Base-by-base conservation (phyloP, 2,113 vertebrate genomes). In the Anser cygnoides region DNA sequence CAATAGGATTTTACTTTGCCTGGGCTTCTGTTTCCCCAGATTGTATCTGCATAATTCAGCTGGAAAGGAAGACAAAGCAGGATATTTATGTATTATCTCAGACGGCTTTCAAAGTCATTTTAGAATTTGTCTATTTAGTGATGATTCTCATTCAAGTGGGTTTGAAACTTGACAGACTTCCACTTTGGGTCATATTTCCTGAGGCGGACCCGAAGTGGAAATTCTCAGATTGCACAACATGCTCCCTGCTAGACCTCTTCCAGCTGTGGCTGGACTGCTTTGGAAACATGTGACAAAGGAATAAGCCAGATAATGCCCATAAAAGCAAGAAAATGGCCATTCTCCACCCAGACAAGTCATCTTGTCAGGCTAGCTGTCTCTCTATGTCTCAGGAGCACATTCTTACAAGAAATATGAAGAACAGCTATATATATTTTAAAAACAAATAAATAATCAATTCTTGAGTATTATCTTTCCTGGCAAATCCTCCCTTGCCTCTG, bases 111-210 rank as follows among this genome's bases (percentile, higher is more conserved):
- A 93, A 94, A 90, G 44, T 43, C 6, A 63, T 72, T 90, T 91
- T 59, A 92, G 59, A 84, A 35, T 89, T 74, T 86, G 65, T 21
- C 59, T 59, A 19, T 44, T 94, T 84, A 46, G 46, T 16, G 50
- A 83, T 90, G 67, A 90, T 66, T 88, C 55, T 55, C 65, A 77
- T 89, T 93, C 68, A 79, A 96, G 59, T 73, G 71, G 85, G n/a
- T 86, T 83, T 94, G 79, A 96, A 94, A 89, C n/a, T 87, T 91
- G 92, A 75, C 84, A 84, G 80, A 39, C 46, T 92, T 91, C 92
- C 70, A 86, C 76, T 81, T 35, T 67, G 92, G 73, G 80, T 78
- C 73, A 29, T 33, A 78, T 89, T 94, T 92, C 92, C 86, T 71
- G 22, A 78, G 49, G 65, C 2, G 0, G 25, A 76, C 37, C 41